Evolutionary conservation across 2,888 invertebrate genomes (phyloP), one percentile per base, ranked within the genome.

Genomic region (Cryptus armator): DNA sequence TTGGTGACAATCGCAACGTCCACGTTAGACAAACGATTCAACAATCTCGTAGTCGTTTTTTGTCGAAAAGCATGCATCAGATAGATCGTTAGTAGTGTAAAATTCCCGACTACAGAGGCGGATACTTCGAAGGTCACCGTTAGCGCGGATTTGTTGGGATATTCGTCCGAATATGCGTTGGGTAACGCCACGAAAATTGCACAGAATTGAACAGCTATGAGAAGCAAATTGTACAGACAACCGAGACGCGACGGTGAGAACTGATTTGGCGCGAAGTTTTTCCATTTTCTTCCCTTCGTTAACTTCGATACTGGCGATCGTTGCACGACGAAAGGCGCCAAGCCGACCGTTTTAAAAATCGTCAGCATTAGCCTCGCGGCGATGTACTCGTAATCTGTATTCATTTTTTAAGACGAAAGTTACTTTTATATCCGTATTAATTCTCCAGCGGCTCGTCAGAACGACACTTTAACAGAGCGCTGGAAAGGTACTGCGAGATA

Each of bases 1-100:
- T 62, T n/a, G 14, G 1, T 4, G 4, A 48, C 2, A 5, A 48
- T 48, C 4, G 29, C 29, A 10, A 1, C 12, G 32, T 82, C 56
- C 3, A 66, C n/a, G 6, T 12, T 66, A 1, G 12, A 29, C 53
- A 82, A 46, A 56, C 70, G 70, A 37, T 82, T 82, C 19, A 76
- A n/a, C 37, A 82, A 44, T n/a, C 5, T 51, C 6, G 19, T 19
- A 29, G 70, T 71, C 1, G 29, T 16, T 3, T 32, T 46, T 14
- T 66, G 76, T 24, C 29, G 62, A 2, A 76, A 32, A n/a, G n/a
- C 64, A 2, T 37, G 51, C 10, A 44, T 32, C 12, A 46, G 14
- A 62, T 62, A 77, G 3, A 77, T 53, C 4, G n/a, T 16, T 10
- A 68, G 51, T 10, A 71, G 10, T 4, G 46, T 44, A 2, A 44